Evolutionary conservation across 2,113 vertebrate species (phyloP).

Genomic region (Polypterus senegalus): DNA sequence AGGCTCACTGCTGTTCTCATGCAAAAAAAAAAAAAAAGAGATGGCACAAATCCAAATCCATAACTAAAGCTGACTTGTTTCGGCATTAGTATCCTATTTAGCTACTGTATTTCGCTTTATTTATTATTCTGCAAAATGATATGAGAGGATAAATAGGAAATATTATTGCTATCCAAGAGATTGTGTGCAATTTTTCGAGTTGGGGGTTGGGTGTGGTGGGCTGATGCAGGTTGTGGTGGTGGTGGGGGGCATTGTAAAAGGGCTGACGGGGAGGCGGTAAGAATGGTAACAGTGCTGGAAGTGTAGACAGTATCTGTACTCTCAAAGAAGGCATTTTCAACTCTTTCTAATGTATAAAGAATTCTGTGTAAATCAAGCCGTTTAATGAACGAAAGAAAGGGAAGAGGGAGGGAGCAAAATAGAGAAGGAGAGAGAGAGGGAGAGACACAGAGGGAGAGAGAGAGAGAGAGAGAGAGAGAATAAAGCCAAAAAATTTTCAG

Average conservation of each 20-base stretch:
- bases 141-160: too few species aligned
- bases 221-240: conserved; percentile 9
- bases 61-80: not conserved
- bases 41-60: not conserved
- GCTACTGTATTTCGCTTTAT: not conserved
- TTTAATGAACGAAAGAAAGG: not conserved
- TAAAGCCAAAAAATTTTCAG: conserved; percentile 39
- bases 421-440: conserved; percentile 28
- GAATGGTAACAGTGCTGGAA: too few species aligned
- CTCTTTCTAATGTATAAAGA: not conserved
- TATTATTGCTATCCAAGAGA: too few species aligned
- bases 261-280: conserved; percentile 1
- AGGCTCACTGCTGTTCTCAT: too few species aligned
- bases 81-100: not conserved
- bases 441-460: conserved; percentile 36
- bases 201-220: conserved; percentile 1
- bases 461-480: conserved; percentile 27
- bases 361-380: conserved; percentile 1
- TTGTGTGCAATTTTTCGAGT: too few species aligned
- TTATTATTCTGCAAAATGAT: not conserved
- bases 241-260: conserved; percentile 15
- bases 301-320: not conserved
- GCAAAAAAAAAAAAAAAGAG: too few species aligned
- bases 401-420: conserved; percentile 23
- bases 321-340: not conserved